Evolutionary conservation across 2,797 vertebrate genomes (phyloP).

Genomic region (Pangasius krempfi): DNA sequence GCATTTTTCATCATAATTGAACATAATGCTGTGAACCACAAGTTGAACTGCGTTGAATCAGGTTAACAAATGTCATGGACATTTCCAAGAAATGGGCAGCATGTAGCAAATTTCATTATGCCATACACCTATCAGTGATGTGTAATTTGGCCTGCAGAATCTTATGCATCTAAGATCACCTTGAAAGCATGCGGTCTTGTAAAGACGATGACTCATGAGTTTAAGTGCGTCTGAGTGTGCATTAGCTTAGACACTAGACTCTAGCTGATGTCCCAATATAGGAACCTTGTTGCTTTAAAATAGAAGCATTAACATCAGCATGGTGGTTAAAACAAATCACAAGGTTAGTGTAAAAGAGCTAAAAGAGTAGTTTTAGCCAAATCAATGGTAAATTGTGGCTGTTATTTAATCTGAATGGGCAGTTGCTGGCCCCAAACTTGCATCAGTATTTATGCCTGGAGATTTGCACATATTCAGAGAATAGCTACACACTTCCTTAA

Average conservation of each 20-base stretch:
- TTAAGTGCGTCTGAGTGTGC: not conserved
- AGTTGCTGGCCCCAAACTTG: not conserved
- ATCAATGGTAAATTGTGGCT: not conserved
- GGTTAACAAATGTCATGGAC: conserved; percentile 12
- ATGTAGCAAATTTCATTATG: conserved; percentile 6
- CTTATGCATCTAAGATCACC: not conserved
- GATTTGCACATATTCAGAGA: not conserved
- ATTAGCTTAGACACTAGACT: not conserved
- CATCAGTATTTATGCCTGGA: not conserved
- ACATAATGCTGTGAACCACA: not conserved
- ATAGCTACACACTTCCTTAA: not conserved
- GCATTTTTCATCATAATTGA: not conserved
- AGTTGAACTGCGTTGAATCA: not conserved
- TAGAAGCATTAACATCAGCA: not conserved
- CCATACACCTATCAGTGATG: not conserved
- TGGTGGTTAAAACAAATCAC: not conserved
- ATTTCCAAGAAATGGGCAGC: not conserved
- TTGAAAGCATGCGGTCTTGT: not conserved
- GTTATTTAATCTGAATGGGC: not conserved
- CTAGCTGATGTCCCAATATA: not conserved
- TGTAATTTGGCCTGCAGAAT: not conserved
- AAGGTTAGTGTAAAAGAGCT: not conserved
- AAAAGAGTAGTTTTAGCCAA: not conserved
- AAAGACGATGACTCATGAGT: conserved; percentile 25
- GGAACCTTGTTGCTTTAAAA: conserved; percentile 10